Evolutionary conservation across 1,140 invertebrate genomes (phyloP).

Genomic region (Ceratina japonica): DNA sequence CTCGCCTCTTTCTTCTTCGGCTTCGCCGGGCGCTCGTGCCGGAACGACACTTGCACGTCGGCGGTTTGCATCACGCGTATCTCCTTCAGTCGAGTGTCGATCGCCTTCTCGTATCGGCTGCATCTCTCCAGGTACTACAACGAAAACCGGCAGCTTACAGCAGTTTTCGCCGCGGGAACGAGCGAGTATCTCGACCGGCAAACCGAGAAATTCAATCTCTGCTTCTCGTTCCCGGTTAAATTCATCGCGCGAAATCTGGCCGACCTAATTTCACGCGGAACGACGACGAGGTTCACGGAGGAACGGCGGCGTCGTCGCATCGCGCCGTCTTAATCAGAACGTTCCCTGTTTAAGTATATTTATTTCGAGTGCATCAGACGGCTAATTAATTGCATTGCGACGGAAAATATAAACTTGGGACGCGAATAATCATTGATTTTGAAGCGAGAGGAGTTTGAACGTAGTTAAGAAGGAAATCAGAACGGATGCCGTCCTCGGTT

Average conservation of each 20-base stretch:
- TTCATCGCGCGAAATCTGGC: neutral
- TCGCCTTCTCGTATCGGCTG: slow-evolving; percentile 67
- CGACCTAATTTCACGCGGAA: neutral
- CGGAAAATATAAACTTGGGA: no score
- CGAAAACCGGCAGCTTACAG: neutral
- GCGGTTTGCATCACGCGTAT: slow-evolving; percentile 46
- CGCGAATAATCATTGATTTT: neutral
- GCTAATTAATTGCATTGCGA: no score
- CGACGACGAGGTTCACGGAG: neutral
- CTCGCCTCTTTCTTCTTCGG: slow-evolving; percentile 21
- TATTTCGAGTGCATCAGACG: no score
- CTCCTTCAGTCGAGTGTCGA: slow-evolving; percentile 69
- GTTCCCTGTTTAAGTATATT: neutral
- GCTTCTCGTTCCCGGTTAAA: neutral
- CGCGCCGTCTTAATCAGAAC: neutral
- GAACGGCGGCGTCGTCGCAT: no score
- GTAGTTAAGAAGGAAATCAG: no score
- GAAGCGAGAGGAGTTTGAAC: no score
- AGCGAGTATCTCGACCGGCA: neutral
- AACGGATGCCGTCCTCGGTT: no score
- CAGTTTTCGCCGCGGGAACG: neutral
- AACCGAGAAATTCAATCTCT: slow-evolving; percentile 1
- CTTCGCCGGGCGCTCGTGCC: neutral
- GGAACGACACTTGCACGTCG: neutral
- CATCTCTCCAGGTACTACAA: slow-evolving; percentile 69